Base-by-base conservation (phyloP, 2,888 invertebrate species). In the Tetropium fuscum region DNA sequence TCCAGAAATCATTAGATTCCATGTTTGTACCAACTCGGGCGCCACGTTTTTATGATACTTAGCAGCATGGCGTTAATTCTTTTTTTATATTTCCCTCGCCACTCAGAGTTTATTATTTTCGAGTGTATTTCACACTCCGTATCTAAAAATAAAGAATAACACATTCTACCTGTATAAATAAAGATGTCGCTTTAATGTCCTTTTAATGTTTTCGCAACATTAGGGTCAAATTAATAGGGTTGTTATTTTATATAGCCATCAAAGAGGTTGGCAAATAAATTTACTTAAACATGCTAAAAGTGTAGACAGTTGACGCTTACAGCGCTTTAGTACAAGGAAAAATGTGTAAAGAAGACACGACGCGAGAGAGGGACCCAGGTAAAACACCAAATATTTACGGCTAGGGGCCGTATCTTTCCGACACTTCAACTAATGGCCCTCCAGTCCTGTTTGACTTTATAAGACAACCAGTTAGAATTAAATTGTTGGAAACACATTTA, bases 261-360 rank as follows among this genome's bases (percentile, higher is more conserved):
- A 71, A 68, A 74, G 67, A 67, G 67, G 71, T 71, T 70, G 67
- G 74, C 71, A 69, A 75, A 75, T 77, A 76, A 75, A 76, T 76
- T 74, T 62, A 66, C 70, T 63, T 44, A 64, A 66, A 76, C 76
- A 74, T 65, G 76, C 72, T 73, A 70, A 72, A 70, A 74, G 75
- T 75, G 74, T 74, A 69, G 69, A 66, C 64, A 63, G 69, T 59
- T 70, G 76, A 76, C 76, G 60, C 74, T 76, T 75, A 77, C 75
- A 77, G 65, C 72, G 66, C 67, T 67, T 65, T 66, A 68, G 68
- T 70, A 74, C 71, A 71, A 70, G 71, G 70, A 73, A 70, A 72
- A 74, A 66, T 67, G 68, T 68, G 71, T 73, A 71, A 74, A 69
- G 68, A 68, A 68, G 70, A 65, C 53, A 58, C 44, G 63, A 64